Conservation (phyloP, 2,888 invertebrate species). For the Molanna angustata region DNA sequence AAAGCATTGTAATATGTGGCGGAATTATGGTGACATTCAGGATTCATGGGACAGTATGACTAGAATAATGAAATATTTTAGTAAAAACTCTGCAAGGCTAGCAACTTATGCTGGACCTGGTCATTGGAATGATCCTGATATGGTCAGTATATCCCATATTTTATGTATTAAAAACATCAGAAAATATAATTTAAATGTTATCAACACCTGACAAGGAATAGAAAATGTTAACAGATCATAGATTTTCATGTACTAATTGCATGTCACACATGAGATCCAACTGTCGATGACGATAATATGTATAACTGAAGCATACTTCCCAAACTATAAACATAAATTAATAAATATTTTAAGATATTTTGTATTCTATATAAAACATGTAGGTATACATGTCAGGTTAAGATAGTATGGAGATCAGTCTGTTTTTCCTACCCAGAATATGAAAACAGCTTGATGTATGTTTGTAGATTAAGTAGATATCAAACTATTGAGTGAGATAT, state of each 20-base stretch:
- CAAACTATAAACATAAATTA: no score
- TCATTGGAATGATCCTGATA: conserved; percentile 71
- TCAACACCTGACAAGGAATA: neutral
- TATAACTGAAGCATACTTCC: no score
- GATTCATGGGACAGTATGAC: conserved; percentile 58
- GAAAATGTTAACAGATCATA: neutral
- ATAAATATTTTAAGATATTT: no score
- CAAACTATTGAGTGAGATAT: no score
- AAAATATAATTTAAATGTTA: neutral
- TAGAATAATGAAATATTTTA: conserved; percentile 59
- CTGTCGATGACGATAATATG: no score
- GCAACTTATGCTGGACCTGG: conserved; percentile 61
- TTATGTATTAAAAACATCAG: neutral
- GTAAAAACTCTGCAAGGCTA: conserved; percentile 57
- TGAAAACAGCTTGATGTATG: no score
- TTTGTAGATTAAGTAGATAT: no score
- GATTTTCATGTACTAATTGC: neutral
- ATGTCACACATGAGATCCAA: no score
- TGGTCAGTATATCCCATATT: conserved; percentile 46
- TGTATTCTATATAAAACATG: no score
- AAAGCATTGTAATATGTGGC: conserved; percentile 63
- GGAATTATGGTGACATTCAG: conserved; percentile 65
- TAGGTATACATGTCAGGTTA: no score
- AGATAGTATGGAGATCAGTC: no score
- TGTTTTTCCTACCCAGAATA: no score